Conservation (phyloP, 2,888 invertebrate species). For the Drosophila phalerata region DNA sequence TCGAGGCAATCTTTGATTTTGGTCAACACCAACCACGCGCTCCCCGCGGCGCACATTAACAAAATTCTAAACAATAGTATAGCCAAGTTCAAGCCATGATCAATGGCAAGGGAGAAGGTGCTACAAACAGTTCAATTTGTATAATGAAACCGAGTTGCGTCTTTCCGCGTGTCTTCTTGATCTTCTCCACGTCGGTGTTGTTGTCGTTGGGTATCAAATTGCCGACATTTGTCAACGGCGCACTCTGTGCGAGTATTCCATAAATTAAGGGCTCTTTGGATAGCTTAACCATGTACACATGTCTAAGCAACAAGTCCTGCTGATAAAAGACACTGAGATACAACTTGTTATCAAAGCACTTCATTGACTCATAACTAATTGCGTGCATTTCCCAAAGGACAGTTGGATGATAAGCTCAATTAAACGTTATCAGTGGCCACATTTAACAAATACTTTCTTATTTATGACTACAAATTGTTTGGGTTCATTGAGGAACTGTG, state of each 20-base stretch:
- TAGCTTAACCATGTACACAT: slow-evolving; percentile 27
- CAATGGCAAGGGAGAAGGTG: slow-evolving; percentile 26
- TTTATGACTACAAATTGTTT: slow-evolving; percentile 42
- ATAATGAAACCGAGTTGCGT: slow-evolving; percentile 38
- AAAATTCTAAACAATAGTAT: slow-evolving; percentile 66
- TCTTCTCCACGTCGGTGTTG: slow-evolving; percentile 11
- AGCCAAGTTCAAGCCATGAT: slow-evolving; percentile 29
- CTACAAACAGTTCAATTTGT: slow-evolving; percentile 77
- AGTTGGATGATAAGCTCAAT: slow-evolving; percentile 37
- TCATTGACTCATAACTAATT: slow-evolving; percentile 74
- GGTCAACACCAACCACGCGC: slow-evolving; percentile 57
- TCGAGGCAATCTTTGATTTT: slow-evolving; percentile 61
- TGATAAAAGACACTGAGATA: slow-evolving; percentile 51
- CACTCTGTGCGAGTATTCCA: slow-evolving; percentile 35
- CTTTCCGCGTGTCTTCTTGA: slow-evolving; percentile 22
- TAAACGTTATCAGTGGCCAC: slow-evolving; percentile 1
- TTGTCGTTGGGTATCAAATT: slow-evolving; percentile 71
- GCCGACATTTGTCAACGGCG: slow-evolving; percentile 76
- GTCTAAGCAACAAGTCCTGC: slow-evolving; percentile 44
- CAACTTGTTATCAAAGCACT: slow-evolving; percentile 43
- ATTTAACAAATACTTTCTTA: slow-evolving; percentile 17
- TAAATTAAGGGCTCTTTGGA: slow-evolving; percentile 81
- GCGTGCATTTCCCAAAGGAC: slow-evolving; percentile 52
- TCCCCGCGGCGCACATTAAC: slow-evolving; percentile 75
- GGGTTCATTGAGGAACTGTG: neutral